phyloP scores from a whole-genome alignment of 2,888 invertebrate genomes.

The Ophonus ardosiacus region DNA sequence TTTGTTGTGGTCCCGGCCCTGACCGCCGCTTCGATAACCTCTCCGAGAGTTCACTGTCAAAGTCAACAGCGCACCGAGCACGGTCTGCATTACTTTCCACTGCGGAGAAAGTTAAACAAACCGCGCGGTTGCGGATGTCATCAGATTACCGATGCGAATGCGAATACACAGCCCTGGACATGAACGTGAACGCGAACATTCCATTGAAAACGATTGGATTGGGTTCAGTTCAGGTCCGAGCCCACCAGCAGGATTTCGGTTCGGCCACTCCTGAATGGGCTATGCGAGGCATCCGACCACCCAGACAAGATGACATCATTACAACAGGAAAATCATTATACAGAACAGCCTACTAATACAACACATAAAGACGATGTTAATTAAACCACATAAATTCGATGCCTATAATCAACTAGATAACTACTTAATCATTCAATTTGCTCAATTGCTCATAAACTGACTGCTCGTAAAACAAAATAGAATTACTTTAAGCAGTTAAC shows the following conservation, averaged over 20 bases:
- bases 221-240: background rate
- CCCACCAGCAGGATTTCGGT: background rate
- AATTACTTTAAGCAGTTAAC: no score
- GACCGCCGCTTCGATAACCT: constrained; percentile 46
- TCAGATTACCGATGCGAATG: constrained; percentile 53
- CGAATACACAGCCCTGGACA: constrained; percentile 27
- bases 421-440: no score
- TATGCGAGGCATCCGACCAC: background rate
- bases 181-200: constrained; percentile 34
- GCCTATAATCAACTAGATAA: no score
- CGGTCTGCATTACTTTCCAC: constrained; percentile 67
- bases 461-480: no score
- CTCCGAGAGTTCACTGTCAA: constrained; percentile 59
- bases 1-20: background rate
- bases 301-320: background rate
- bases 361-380: no score
- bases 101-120: constrained; percentile 67
- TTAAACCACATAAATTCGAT: no score
- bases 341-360: background rate
- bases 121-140: constrained; percentile 59
- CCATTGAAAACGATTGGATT: constrained; percentile 55
- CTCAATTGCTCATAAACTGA: no score
- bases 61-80: constrained; percentile 49
- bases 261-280: background rate
- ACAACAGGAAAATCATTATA: background rate